Conservation (phyloP, 1,140 invertebrate genomes). For the Bicyclus anynana region DNA sequence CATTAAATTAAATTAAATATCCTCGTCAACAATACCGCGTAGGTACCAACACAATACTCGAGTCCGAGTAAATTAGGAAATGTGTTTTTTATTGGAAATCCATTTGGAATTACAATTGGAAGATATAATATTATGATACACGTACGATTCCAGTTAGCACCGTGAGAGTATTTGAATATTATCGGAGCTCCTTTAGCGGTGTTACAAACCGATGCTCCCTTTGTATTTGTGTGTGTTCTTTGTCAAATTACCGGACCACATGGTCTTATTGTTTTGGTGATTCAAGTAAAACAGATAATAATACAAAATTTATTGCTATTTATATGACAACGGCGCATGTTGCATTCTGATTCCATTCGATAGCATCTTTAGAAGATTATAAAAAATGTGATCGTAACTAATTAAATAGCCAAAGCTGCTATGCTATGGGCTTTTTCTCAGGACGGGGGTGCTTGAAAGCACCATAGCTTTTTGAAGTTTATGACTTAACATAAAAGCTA, state of each 20-base stretch:
- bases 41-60: no score
- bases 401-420: no score
- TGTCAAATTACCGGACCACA: background rate
- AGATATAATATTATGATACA: constrained; percentile 55
- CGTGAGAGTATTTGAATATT: constrained; percentile 65
- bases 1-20: background rate
- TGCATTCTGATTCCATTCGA: no score
- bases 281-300: no score
- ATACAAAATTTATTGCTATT: no score
- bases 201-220: background rate
- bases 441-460: no score
- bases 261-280: background rate
- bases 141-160: constrained; percentile 64
- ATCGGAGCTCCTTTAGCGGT: constrained; percentile 30
- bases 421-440: no score
- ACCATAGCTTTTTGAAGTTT: no score
- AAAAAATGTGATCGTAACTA: no score
- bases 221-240: background rate
- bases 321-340: no score
- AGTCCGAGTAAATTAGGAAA: constrained; percentile 69
- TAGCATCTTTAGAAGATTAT: no score
- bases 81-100: constrained; percentile 72
- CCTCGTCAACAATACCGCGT: constrained; percentile 36
- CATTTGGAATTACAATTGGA: constrained; percentile 64
- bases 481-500: no score